A percentile compares a stretch with the other conserved stretches of the same genome.
Evolutionary conservation across 2,113 vertebrate genomes (phyloP).

Genomic region (Scatophagus argus): DNA sequence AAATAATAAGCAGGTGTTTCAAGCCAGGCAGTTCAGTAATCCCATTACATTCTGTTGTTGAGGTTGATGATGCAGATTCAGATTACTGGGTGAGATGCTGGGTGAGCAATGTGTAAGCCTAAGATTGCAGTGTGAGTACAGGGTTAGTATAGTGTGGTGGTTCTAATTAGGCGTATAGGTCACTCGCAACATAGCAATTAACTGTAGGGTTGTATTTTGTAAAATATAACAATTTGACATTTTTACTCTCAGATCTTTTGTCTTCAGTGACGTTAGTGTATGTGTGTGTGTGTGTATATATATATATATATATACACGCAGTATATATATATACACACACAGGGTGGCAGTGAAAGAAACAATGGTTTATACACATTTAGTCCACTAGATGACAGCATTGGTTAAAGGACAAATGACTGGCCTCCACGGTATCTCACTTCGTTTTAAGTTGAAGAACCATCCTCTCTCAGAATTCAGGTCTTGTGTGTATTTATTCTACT

Average conservation of each 20-base stretch:
- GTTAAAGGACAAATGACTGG: conserved; percentile 27
- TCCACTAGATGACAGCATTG: conserved; percentile 79
- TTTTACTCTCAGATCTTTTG: not conserved
- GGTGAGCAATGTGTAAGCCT: conserved; percentile 13
- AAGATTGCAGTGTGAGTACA: conserved; percentile 22
- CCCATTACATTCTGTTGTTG: conserved; percentile 8
- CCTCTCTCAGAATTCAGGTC: conserved; percentile 16
- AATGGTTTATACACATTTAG: not conserved
- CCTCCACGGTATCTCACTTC: not conserved
- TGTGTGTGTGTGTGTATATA: too few relatives aligned
- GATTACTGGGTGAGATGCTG: conserved; percentile 39
- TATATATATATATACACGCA: too few relatives aligned
- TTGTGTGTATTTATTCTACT: conserved; percentile 34
- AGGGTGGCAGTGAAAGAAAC: not conserved
- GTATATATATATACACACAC: too few relatives aligned
- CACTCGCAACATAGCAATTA: not conserved
- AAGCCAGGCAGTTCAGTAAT: conserved; percentile 1
- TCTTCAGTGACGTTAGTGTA: not conserved
- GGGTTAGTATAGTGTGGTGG: conserved; percentile 21
- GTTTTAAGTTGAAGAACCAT: not conserved
- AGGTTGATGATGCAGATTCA: conserved; percentile 34
- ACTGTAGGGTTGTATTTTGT: not conserved
- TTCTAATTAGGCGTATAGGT: not conserved
- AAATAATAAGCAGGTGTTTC: not conserved
- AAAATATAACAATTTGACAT: not conserved